Conservation (phyloP, 2,888 invertebrate species). For the Leptogaster cylindrica region DNA sequence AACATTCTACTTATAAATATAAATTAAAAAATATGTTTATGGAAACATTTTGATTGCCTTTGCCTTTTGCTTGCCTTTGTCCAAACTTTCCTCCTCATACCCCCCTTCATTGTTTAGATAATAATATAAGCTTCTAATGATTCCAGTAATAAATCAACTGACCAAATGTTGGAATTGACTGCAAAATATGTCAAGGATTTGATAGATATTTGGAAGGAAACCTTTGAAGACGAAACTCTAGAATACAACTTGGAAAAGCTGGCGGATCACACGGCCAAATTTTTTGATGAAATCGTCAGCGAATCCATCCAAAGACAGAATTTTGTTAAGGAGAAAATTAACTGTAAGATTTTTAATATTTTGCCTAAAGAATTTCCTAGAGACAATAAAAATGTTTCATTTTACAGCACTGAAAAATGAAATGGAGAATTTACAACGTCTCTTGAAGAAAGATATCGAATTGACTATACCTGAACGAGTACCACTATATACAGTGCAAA, state of each 20-base stretch:
- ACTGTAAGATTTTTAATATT: no score
- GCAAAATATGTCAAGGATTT: constrained; percentile 52
- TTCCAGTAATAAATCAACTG: no score
- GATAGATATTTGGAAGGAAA: constrained; percentile 53
- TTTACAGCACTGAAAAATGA: constrained; percentile 52
- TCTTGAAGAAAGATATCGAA: constrained; percentile 54
- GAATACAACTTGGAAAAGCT: constrained; percentile 54
- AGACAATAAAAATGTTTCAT: no score
- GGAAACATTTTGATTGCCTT: no score
- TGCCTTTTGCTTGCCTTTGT: no score
- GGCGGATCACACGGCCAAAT: constrained; percentile 62
- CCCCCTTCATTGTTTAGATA: no score
- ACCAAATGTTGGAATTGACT: constrained; percentile 54
- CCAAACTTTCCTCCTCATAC: no score
- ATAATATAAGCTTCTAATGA: no score
- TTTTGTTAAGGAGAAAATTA: constrained; percentile 65
- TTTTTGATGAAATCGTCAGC: constrained; percentile 68
- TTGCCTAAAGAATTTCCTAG: no score
- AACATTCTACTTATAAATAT: no score
- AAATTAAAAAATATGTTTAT: no score
- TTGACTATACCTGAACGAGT: constrained; percentile 53
- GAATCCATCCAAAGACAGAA: constrained; percentile 68
- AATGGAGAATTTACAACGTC: constrained; percentile 53
- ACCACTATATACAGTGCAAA: constrained; percentile 64
- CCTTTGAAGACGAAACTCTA: constrained; percentile 55